Conservation (phyloP, 1,140 invertebrate species). For the Scaptomyza pallida region DNA sequence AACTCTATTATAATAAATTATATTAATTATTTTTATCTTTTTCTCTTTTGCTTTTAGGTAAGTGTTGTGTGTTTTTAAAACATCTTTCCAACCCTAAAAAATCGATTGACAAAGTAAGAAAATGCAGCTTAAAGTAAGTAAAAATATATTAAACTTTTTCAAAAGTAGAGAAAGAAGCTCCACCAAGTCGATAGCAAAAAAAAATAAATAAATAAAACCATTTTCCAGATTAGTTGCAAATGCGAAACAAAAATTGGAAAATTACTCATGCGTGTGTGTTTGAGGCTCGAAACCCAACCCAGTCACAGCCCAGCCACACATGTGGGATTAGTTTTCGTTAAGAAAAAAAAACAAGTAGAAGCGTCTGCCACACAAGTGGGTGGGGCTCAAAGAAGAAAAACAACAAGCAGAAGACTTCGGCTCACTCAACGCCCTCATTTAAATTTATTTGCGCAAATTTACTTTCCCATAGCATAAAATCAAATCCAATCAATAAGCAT, state of each 20-base stretch:
- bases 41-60: slow-evolving; percentile 51
- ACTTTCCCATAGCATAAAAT: slow-evolving; percentile 78
- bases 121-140: slow-evolving; percentile 60
- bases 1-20: slow-evolving; percentile 12
- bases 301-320: slow-evolving; percentile 33
- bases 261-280: slow-evolving; percentile 72
- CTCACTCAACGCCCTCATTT: slow-evolving; percentile 77
- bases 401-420: background rate
- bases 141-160: slow-evolving; percentile 38
- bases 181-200: slow-evolving; percentile 28
- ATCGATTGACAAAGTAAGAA: slow-evolving; percentile 60
- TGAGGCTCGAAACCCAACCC: slow-evolving; percentile 4
- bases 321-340: slow-evolving; percentile 40
- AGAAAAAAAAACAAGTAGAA: slow-evolving; percentile 43
- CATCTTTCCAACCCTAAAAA: slow-evolving; percentile 6
- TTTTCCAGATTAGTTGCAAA: slow-evolving; percentile 75
- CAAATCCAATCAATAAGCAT: slow-evolving; percentile 83
- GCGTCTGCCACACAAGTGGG: slow-evolving; percentile 29
- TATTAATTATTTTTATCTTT: slow-evolving; percentile 17
- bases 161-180: slow-evolving; percentile 17
- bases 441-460: slow-evolving; percentile 83
- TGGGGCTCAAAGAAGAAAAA: slow-evolving; percentile 12
- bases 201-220: no score
- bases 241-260: slow-evolving; percentile 77
- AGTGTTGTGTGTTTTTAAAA: slow-evolving; percentile 45